Evolutionary conservation across 2,113 vertebrate genomes (phyloP), one percentile per base, ranked within the genome.

Genomic region (Zosterops hypoxanthus): DNA sequence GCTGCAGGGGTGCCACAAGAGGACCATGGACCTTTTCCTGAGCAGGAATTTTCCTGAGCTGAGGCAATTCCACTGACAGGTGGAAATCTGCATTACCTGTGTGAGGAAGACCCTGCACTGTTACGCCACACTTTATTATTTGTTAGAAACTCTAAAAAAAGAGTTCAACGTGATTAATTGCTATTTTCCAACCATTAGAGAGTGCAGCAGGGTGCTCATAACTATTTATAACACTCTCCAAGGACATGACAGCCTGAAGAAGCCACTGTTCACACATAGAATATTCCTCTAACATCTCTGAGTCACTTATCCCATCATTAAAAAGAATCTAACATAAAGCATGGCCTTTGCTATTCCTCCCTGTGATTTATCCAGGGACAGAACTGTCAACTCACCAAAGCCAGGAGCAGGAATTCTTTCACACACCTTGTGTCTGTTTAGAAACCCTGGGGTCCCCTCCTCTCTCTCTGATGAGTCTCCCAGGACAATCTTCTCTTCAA

Each of bases 201-300:
- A 94, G 82, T 64, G 79, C 88, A 93, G 86, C 82, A 60, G 64
- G 21, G 83, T 70, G 82, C 82, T 90, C 36, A 12, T 25, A 86
- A 86, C 72, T 88, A 86, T 93, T 92, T 94, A 68, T 90, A 96
- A 75, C 44, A 41, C 44, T 93, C 88, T 90, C 80, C 90, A 92
- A 94, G 86, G 90, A 83, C 86, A 64, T 8, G 57, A 60, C 64
- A 86, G 88, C 31, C 86, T 90, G 83, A 53, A 95, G 77, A 92
- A 93, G n/a, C 41, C 65, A 72, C 82, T 79, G 18, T 71, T 95
- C 93, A 79, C 70, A 88, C 12, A 3, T 12, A 11, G 21, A 94
- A 81, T 56, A 84, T 49, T 82, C 83, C 82, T 72, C 3, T 9
- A 95, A 81, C 52, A 86, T 42, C 90, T 88, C 29, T 68, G 82